phyloP scores from a whole-genome alignment of 30 jellyfish, hydroid and myxozoan genomes.

The Aurelia sp. region DNA sequence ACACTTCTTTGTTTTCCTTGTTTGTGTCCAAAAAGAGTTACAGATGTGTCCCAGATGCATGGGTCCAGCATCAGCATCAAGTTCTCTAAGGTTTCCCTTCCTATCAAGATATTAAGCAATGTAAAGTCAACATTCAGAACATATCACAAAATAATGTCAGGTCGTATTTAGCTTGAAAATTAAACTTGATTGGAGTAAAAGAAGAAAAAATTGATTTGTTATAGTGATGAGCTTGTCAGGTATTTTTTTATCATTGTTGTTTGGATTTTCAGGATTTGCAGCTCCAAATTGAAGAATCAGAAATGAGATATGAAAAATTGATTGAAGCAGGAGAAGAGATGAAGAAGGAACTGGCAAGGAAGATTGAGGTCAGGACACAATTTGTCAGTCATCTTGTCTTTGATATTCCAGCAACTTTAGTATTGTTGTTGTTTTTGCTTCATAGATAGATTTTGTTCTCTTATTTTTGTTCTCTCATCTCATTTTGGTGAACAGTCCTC shows the following conservation, averaged over 20 bases:
- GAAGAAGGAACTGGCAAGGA: slow-evolving; percentile 82
- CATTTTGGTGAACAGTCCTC: not conserved
- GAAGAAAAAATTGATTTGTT: too few species aligned
- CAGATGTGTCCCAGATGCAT: too few species aligned
- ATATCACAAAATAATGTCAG: too few species aligned
- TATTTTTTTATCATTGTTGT: not conserved
- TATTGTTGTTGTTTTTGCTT: not conserved
- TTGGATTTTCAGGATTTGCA: slow-evolving; percentile 55
- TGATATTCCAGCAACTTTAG: not conserved
- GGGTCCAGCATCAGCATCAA: too few species aligned
- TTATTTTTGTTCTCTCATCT: not conserved
- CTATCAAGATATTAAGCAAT: too few species aligned
- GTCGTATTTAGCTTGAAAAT: too few species aligned
- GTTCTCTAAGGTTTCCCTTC: too few species aligned
- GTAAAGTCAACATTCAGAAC: too few species aligned
- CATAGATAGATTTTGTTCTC: not conserved
- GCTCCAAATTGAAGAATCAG: slow-evolving; percentile 84
- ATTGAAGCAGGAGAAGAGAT: slow-evolving; percentile 95
- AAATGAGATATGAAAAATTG: slow-evolving; percentile 76
- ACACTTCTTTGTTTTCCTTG: too few species aligned
- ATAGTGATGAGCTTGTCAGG: too few species aligned
- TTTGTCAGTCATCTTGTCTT: not conserved
- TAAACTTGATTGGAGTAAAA: too few species aligned
- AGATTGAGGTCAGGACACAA: slow-evolving; percentile 78
- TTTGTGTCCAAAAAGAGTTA: too few species aligned